phyloP scores from a whole-genome alignment of 2,797 vertebrate species.

The Typhlichthys eigenmanni region DNA sequence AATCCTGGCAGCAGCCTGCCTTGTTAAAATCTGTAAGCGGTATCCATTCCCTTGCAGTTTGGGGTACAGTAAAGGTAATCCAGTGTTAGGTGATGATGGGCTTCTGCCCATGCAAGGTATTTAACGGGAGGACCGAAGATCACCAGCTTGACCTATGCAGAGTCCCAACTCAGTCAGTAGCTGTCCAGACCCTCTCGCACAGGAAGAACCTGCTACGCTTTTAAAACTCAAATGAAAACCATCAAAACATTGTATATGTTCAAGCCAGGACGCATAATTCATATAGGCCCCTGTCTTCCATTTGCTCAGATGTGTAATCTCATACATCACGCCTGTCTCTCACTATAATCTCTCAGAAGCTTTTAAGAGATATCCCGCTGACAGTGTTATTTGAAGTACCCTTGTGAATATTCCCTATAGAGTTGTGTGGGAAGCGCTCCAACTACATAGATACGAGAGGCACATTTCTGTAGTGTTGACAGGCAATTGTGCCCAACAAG shows the following conservation, averaged over 20 bases:
- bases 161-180: slow-evolving; percentile 16
- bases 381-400: slow-evolving; percentile 58
- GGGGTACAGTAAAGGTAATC: slow-evolving; percentile 14
- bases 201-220: slow-evolving; percentile 18
- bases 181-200: slow-evolving; percentile 18
- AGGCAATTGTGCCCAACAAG: neutral
- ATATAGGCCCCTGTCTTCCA: slow-evolving; percentile 43
- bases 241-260: slow-evolving; percentile 45
- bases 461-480: neutral
- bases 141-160: slow-evolving; percentile 12
- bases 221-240: slow-evolving; percentile 51
- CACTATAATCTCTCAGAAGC: slow-evolving; percentile 50
- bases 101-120: slow-evolving; percentile 15
- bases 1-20: slow-evolving; percentile 41
- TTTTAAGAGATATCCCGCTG: slow-evolving; percentile 57
- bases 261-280: slow-evolving; percentile 37
- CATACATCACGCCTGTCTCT: slow-evolving; percentile 56
- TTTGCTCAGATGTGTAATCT: slow-evolving; percentile 60
- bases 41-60: slow-evolving; percentile 19
- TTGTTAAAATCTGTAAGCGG: slow-evolving; percentile 32
- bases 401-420: slow-evolving; percentile 47
- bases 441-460: slow-evolving; percentile 16
- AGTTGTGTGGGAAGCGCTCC: slow-evolving; percentile 29
- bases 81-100: slow-evolving; percentile 25
- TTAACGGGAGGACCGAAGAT: slow-evolving; percentile 10